These are phyloP conservation scores for Ursus arctos DNA, from an alignment of 2,113 vertebrate genomes.

Conservation along the genomic window DNA sequence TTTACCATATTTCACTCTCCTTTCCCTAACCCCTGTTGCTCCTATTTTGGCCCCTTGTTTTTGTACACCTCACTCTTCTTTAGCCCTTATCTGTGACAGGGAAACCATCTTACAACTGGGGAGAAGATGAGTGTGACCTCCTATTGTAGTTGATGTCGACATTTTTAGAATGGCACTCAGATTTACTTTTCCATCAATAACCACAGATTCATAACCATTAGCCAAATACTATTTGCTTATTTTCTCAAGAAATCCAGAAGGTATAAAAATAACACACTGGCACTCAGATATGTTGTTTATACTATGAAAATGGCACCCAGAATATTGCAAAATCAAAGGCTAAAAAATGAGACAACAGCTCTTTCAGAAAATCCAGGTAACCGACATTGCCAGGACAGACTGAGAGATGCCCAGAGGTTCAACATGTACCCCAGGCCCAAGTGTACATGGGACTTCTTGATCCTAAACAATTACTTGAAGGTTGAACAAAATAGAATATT, in stretches of 20 bases:
- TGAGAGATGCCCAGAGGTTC: background rate
- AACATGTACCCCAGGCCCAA: background rate
- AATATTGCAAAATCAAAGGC: slow-evolving; percentile 20
- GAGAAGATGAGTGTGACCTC: background rate
- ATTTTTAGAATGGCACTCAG: slow-evolving; percentile 21
- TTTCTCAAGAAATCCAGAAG: slow-evolving; percentile 42
- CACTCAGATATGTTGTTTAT: background rate
- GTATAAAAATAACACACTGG: slow-evolving; percentile 37
- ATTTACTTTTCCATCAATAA: background rate
- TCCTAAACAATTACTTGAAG: background rate
- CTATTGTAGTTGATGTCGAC: background rate
- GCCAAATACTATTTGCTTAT: background rate
- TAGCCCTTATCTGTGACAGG: background rate
- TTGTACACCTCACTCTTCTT: background rate
- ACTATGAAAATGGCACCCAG: background rate
- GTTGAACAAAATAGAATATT: background rate
- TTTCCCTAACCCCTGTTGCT: background rate
- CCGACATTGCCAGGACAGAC: background rate
- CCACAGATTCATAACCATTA: background rate
- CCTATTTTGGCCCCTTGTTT: background rate
- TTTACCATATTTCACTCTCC: background rate
- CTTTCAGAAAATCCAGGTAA: background rate
- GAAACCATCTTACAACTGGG: background rate
- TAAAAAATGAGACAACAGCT: background rate
- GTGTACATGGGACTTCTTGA: background rate